Percentiles rank a stretch among this genome's conserved stretches.
Conservation (phyloP, 2,797 vertebrate genomes). For the Notolabrus celidotus region DNA sequence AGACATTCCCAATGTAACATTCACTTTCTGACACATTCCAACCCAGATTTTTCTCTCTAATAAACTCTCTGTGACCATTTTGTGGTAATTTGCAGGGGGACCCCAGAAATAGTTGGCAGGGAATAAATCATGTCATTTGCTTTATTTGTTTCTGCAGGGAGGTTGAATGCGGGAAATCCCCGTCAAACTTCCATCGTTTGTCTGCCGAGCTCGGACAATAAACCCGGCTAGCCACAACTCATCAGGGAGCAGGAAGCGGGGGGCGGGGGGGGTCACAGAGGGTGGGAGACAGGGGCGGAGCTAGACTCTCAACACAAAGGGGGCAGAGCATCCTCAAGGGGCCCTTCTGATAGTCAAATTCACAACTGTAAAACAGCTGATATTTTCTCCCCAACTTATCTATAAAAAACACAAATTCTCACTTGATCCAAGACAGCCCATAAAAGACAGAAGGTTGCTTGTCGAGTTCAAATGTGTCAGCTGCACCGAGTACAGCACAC, state of each 20-base stretch:
- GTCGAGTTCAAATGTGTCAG: too few relatives aligned
- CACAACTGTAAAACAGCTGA: too few relatives aligned
- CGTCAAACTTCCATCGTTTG: slow-evolving; percentile 69
- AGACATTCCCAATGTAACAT: background rate
- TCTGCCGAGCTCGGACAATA: slow-evolving; percentile 62
- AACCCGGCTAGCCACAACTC: slow-evolving; percentile 58
- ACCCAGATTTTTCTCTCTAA: too few relatives aligned
- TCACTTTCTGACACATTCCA: slow-evolving; percentile 17
- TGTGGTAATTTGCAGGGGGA: background rate
- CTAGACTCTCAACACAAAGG: too few relatives aligned
- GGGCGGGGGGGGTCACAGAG: slow-evolving; percentile 58
- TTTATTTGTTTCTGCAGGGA: slow-evolving; percentile 2
- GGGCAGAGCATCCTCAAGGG: too few relatives aligned
- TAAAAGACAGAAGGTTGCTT: too few relatives aligned
- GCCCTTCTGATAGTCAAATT: too few relatives aligned
- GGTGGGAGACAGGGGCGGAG: too few relatives aligned
- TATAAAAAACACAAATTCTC: too few relatives aligned
- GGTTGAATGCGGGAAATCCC: slow-evolving; percentile 71
- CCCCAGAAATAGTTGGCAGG: background rate
- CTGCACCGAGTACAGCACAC: too few relatives aligned
- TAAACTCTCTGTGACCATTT: background rate
- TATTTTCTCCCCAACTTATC: too few relatives aligned
- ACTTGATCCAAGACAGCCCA: too few relatives aligned
- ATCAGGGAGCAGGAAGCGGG: slow-evolving; percentile 75
- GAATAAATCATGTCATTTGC: slow-evolving; percentile 6